phyloP scores from a whole-genome alignment of 2,888 invertebrate genomes.

The Linyphia triangularis region DNA sequence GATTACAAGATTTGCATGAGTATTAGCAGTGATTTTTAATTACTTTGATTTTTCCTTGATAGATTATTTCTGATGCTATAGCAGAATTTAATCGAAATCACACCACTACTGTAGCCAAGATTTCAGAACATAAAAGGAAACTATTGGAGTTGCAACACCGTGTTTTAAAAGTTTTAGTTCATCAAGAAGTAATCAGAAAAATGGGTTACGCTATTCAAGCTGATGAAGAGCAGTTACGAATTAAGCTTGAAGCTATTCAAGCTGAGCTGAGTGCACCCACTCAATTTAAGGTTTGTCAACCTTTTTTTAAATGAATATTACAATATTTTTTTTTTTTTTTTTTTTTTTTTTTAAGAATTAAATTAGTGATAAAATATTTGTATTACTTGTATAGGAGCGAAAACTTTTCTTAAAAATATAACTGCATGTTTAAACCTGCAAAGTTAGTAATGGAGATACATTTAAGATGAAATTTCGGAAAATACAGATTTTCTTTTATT shows the following conservation, averaged over 20 bases:
- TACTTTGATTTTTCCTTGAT: constrained; percentile 54
- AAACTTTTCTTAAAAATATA: too few relatives aligned
- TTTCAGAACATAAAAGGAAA: constrained; percentile 89
- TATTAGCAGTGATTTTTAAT: not conserved
- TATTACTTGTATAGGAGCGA: too few relatives aligned
- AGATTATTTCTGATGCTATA: constrained; percentile 86
- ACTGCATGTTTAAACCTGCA: too few relatives aligned
- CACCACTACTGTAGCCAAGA: constrained; percentile 88
- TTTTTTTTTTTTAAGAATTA: too few relatives aligned
- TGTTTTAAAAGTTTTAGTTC: constrained; percentile 90
- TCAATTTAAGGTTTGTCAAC: constrained; percentile 90
- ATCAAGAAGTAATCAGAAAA: constrained; percentile 93
- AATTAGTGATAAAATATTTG: too few relatives aligned
- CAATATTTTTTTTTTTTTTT: too few relatives aligned
- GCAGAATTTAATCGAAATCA: constrained; percentile 89
- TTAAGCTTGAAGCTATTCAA: constrained; percentile 91
- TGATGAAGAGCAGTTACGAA: constrained; percentile 93
- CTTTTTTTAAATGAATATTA: not conserved
- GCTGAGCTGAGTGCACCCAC: constrained; percentile 93
- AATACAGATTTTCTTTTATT: too few relatives aligned
- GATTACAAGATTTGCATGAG: not conserved
- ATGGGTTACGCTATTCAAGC: constrained; percentile 91
- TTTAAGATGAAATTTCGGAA: too few relatives aligned
- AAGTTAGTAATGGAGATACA: too few relatives aligned
- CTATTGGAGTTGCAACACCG: constrained; percentile 90